Base-by-base conservation (phyloP, 1,140 invertebrate genomes). In the Campodea augens region DNA sequence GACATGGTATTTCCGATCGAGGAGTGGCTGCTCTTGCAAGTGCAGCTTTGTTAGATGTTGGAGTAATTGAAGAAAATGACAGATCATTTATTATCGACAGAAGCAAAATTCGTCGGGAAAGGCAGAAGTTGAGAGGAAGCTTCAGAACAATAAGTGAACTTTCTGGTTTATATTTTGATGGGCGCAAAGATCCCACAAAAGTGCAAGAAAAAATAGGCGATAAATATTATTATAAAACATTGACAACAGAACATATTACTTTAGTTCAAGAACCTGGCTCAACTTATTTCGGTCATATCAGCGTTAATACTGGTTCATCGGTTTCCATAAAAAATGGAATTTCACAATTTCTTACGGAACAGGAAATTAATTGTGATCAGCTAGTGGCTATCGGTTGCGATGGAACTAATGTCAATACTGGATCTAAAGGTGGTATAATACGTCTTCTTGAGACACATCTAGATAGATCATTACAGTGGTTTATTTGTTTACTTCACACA, bases 401-500 rank as follows among this genome's bases (percentile, higher is more conserved):
- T 32, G 27, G 27, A 7, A 32, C 27, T 10, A 32, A 32, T 32
- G 27, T 32, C 7, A 32, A 32, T 32, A 32, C 27, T 10, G 27
- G 27, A 32, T 10, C 7, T n/a, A 15, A 32, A 32, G 27, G 27
- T 25, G 46, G 46, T n/a, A 23, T 44, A 12, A 48, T 48, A 23
- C 13, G 22, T n/a, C 19, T 13, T 19, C 4, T 44, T 15, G 46
- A 48, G 38, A 19, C 20, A 12, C 5, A 22, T 23, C 20, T 48
- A 22, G 24, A 15, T 13, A 25, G 41, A 21, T 25, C 46, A 22
- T 29, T 44, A 38, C 42, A 44, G 25, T 37, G 42, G 41, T 12
- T n/a, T 38, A 25, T 43, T 21, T 43, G 42, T 29, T 25, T 43
- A 15, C 42, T 43, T 25, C 42, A 44, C 44, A 41, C 19, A 29